Evolutionary conservation across 2,797 vertebrate genomes (phyloP).

Genomic region (Cygnus olor): DNA sequence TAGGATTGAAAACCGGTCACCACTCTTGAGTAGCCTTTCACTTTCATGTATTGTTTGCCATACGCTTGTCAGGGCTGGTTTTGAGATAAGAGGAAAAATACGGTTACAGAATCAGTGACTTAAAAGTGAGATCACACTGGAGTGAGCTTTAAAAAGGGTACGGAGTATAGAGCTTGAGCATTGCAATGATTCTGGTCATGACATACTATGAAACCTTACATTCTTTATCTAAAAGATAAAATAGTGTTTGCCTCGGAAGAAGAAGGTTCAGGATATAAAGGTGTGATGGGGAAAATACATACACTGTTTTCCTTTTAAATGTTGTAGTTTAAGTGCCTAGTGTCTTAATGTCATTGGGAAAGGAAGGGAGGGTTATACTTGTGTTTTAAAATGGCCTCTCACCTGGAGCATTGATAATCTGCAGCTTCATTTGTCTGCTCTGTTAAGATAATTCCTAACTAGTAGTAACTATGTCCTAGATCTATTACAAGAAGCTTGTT

Average conservation of each 20-base stretch:
- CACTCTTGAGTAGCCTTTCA: accelerated
- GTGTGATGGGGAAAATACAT: background rate
- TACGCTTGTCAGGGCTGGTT: background rate
- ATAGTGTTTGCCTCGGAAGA: background rate
- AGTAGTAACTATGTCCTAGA: background rate
- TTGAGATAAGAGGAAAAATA: background rate
- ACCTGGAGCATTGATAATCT: background rate
- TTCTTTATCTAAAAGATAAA: background rate
- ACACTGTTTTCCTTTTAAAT: background rate
- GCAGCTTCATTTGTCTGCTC: background rate
- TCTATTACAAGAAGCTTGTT: background rate
- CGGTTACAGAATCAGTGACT: background rate
- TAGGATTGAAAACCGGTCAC: background rate
- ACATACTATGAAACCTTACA: background rate
- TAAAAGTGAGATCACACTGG: background rate
- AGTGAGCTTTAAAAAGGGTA: background rate
- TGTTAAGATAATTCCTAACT: background rate
- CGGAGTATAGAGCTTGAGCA: background rate
- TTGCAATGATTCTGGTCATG: background rate
- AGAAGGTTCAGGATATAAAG: background rate
- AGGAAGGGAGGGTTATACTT: background rate
- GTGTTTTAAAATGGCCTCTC: background rate
- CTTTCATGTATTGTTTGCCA: background rate
- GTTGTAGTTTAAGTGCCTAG: background rate
- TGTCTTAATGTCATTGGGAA: background rate